Evolutionary conservation across 2,797 vertebrate species (phyloP), one percentile per base, ranked within the genome.

Genomic region (Graptemys geographica): DNA sequence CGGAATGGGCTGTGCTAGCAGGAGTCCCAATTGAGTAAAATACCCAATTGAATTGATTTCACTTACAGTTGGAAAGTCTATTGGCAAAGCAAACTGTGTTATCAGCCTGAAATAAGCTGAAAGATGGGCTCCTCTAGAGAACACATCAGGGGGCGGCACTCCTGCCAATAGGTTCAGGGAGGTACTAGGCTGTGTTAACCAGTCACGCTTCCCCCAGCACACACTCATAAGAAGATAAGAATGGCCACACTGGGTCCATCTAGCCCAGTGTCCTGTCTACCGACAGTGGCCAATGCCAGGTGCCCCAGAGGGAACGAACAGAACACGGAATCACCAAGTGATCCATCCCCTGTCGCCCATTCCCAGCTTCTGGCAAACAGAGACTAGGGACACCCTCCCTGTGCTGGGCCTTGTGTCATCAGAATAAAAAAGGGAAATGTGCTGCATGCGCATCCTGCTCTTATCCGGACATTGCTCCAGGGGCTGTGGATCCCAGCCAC

Each of bases 81-180:
- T 72, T 65, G 23, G 5, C 2, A 25, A 85, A 69, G 72, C 69
- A 76, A 56, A 49, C 9, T 4, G 56, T 9, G 90, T 37, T 76
- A 33, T 5, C 44, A 11, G 44, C 19, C 79, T 10, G 8, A 2
- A 10, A 12, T 2, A 53, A 51, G 31, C 37, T 18, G 41, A 52
- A 79, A 1, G 1, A n/a, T 6, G 33, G 0, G 0, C 49, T 57
- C 44, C 47, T 79, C 27, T 4, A 1, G n/a, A 31, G n/a, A 65
- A 49, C 8, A 5, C 1, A 0, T 15, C 10, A n/a, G 41, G 37
- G 87, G 53, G 9, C 12, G 33, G 79, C 28, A 6, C 11, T 37
- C n/a, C n/a, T 37, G 65, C 65, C 33, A 19, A 5, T 16, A n/a
- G 16, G 16, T 19, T 37, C n/a, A 69, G 65, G 16, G 18, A 37